phyloP scores from a whole-genome alignment of 2,888 invertebrate genomes.

The Lithophane leautieri region DNA sequence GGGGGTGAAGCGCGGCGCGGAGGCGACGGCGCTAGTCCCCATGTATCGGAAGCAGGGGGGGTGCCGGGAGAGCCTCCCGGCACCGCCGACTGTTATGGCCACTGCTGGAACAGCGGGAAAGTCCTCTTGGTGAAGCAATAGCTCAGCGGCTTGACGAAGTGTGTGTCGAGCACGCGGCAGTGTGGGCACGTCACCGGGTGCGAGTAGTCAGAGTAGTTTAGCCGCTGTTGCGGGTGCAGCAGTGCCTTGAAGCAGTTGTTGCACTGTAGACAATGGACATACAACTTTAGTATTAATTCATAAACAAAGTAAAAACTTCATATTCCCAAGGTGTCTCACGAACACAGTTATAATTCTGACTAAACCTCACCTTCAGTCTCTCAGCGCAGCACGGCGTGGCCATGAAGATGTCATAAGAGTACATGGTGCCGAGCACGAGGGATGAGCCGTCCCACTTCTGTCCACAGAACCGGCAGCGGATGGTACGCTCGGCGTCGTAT shows the following conservation, averaged over 20 bases:
- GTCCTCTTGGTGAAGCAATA: conserved; percentile 95
- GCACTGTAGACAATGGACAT: conserved; percentile 92
- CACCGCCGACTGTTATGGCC: conserved; percentile 97
- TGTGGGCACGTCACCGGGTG: conserved; percentile 97
- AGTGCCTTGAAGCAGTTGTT: conserved; percentile 97
- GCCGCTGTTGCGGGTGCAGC: conserved; percentile 95
- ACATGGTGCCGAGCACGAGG: conserved; percentile 98
- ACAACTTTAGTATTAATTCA: conserved; percentile 17
- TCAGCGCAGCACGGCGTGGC: conserved; percentile 98
- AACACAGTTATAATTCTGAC: no score
- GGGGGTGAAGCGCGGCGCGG: conserved; percentile 86
- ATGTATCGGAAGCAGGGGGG: conserved; percentile 82
- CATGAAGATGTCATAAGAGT: conserved; percentile 99
- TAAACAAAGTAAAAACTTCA: neutral
- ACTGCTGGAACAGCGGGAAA: conserved; percentile 93
- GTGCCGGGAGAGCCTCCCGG: conserved; percentile 91
- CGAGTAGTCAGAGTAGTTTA: conserved; percentile 98
- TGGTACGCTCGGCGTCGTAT: conserved; percentile 93
- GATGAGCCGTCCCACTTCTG: conserved; percentile 98
- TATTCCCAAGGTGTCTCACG: neutral
- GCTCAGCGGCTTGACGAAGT: conserved; percentile 97
- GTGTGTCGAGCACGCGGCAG: conserved; percentile 97
- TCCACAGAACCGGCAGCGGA: conserved; percentile 96
- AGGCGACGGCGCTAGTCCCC: conserved; percentile 84
- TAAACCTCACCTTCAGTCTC: conserved; percentile 94